Evolutionary conservation across 2,888 invertebrate genomes (phyloP).

Genomic region (Drosophila nr. fundita): DNA sequence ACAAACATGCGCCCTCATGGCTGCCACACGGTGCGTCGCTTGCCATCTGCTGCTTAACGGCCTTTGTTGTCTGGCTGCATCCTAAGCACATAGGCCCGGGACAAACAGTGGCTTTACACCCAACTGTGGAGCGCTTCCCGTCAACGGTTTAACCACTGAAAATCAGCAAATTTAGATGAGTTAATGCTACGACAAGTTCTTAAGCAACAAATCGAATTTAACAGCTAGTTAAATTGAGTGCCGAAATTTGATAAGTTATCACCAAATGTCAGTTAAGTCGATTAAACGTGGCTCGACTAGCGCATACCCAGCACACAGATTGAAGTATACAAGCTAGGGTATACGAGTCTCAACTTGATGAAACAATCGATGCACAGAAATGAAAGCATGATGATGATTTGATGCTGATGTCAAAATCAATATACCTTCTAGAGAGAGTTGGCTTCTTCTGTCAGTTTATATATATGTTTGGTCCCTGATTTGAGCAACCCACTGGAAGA

Average conservation of each 20-base stretch:
- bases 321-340: background rate
- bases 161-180: slow-evolving; percentile 1
- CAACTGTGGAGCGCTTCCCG: background rate
- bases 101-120: background rate
- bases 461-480: background rate
- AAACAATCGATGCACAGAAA: background rate
- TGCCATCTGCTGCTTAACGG: slow-evolving; percentile 32
- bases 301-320: background rate
- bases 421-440: background rate
- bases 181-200: background rate
- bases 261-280: background rate
- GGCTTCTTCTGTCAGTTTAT: background rate
- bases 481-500: background rate
- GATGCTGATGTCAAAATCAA: background rate
- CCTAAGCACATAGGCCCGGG: background rate
- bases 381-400: background rate
- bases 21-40: background rate
- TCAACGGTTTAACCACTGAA: background rate
- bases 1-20: background rate
- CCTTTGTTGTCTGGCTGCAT: slow-evolving; percentile 8
- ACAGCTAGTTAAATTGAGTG: slow-evolving; percentile 1
- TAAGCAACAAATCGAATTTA: background rate
- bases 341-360: background rate
- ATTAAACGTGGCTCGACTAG: background rate
- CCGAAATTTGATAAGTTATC: background rate